A percentile compares a stretch with the other conserved stretches of the same genome.
These are phyloP conservation scores for Tenthredo scrophulariae DNA, from an alignment of 2,888 invertebrate species.

Conservation along the genomic window DNA sequence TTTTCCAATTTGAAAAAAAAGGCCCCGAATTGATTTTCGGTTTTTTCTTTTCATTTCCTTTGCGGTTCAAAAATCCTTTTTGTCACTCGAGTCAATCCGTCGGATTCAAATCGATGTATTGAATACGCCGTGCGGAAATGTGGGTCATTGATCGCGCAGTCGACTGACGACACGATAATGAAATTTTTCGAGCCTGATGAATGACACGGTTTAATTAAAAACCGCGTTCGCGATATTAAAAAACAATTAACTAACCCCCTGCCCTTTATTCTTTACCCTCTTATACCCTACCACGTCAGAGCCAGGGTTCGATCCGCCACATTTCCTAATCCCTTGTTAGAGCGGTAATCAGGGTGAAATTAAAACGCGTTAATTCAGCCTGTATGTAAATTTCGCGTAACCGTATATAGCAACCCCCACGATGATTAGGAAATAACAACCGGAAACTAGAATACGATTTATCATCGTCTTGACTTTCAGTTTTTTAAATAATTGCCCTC, in stretches of 20 bases:
- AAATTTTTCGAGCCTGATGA: constrained; percentile 60
- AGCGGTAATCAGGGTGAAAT: not conserved
- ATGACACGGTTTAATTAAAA: constrained; percentile 66
- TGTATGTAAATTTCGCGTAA: not conserved
- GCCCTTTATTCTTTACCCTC: not conserved
- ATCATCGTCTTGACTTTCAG: not conserved
- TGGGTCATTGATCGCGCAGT: not conserved
- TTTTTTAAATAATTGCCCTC: not conserved
- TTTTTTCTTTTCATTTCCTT: not conserved
- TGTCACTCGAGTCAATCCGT: not conserved
- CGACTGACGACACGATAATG: constrained; percentile 37
- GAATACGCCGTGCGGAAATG: not conserved
- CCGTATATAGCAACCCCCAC: not conserved
- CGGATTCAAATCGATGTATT: not conserved
- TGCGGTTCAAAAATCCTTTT: not conserved
- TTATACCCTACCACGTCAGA: not conserved
- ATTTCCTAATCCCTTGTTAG: not conserved
- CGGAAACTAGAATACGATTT: not conserved
- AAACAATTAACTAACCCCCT: constrained; percentile 51
- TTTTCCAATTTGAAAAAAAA: not conserved
- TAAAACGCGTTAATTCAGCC: not conserved
- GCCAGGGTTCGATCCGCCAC: not conserved
- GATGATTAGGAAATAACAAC: not conserved
- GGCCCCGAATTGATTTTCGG: too few species aligned
- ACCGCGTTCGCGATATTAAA: constrained; percentile 55